phyloP scores from a whole-genome alignment of 2,113 vertebrate genomes.

The Herpailurus yagouaroundi region DNA sequence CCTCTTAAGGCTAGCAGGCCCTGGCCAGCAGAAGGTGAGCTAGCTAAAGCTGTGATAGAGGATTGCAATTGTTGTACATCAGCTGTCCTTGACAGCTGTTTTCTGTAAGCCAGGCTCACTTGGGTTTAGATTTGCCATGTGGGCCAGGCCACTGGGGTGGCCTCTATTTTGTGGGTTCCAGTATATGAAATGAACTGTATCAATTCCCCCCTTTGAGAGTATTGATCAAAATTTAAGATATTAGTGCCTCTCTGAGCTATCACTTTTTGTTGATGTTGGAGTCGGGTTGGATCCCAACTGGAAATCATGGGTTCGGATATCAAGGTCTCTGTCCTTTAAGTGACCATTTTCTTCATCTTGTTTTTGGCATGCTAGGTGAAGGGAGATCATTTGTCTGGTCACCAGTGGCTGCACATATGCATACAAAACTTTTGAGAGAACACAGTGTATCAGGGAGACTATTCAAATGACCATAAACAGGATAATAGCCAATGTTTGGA shows the following conservation, averaged over 20 bases:
- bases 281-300: not conserved
- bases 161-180: not conserved
- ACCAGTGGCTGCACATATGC: no score
- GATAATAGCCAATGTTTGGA: not conserved
- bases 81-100: not conserved
- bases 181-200: not conserved
- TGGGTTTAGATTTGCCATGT: not conserved
- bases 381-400: not conserved
- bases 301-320: not conserved
- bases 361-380: not conserved
- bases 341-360: not conserved
- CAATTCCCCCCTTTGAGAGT: not conserved
- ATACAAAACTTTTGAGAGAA: not conserved
- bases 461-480: not conserved
- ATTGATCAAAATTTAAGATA: not conserved
- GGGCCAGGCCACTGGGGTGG: not conserved
- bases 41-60: not conserved
- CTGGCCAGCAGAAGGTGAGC: not conserved
- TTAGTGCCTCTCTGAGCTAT: not conserved
- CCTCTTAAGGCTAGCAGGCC: no score
- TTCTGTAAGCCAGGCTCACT: not conserved
- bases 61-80: not conserved
- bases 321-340: not conserved
- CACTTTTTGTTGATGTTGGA: not conserved
- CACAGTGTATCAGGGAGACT: not conserved